Conservation (phyloP, 2,888 invertebrate genomes). For the Nymphalis polychloros region DNA sequence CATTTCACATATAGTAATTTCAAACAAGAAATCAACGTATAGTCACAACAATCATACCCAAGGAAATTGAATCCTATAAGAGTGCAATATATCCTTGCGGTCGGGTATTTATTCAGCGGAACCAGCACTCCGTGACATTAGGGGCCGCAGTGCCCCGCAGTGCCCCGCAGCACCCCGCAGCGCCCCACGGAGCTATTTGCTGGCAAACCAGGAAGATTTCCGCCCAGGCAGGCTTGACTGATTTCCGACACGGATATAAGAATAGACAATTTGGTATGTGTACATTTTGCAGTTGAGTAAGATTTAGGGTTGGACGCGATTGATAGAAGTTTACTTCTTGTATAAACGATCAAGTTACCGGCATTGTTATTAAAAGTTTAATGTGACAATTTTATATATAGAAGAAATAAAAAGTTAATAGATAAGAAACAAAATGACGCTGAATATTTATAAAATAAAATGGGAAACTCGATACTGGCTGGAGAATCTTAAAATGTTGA, state of each 20-base stretch:
- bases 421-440: slow-evolving; percentile 13
- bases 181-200: slow-evolving; percentile 66
- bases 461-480: slow-evolving; percentile 37
- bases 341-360: too few species aligned
- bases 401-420: slow-evolving; percentile 16
- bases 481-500: slow-evolving; percentile 32
- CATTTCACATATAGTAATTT: background rate
- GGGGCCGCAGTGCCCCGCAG: slow-evolving; percentile 32
- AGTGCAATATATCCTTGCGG: slow-evolving; percentile 48
- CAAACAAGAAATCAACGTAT: background rate
- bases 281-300: slow-evolving; percentile 9
- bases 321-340: background rate
- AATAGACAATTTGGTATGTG: slow-evolving; percentile 26
- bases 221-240: slow-evolving; percentile 49
- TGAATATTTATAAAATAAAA: slow-evolving; percentile 31
- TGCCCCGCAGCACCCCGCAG: slow-evolving; percentile 21
- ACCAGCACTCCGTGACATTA: slow-evolving; percentile 49
- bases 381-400: slow-evolving; percentile 19
- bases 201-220: slow-evolving; percentile 61
- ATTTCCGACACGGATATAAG: slow-evolving; percentile 42
- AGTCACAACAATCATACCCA: slow-evolving; percentile 29
- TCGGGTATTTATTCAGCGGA: slow-evolving; percentile 42
- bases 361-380: slow-evolving; percentile 10
- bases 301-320: background rate
- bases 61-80: slow-evolving; percentile 49